Conservation (phyloP, 2,113 vertebrate genomes). For the Argyrosomus japonicus region DNA sequence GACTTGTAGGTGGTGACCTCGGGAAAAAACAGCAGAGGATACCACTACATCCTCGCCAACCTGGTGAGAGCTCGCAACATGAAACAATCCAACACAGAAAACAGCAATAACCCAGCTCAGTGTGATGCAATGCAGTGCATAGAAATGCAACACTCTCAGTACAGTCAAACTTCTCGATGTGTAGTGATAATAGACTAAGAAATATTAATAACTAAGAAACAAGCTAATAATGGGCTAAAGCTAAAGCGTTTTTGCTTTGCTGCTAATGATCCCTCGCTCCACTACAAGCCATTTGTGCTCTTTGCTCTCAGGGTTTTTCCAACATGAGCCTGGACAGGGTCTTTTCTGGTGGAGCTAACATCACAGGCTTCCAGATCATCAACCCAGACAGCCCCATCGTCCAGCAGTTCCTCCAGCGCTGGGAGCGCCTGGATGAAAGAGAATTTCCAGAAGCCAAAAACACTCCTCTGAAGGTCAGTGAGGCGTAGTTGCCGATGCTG, state of each 20-base stretch:
- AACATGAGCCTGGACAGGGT: slow-evolving; percentile 95
- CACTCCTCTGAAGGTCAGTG: slow-evolving; percentile 94
- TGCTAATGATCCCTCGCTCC: slow-evolving; percentile 32
- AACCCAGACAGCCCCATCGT: slow-evolving; percentile 95
- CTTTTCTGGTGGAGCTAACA: slow-evolving; percentile 94
- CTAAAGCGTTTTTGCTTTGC: not conserved
- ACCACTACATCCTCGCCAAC: slow-evolving; percentile 98
- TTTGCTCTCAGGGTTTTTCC: slow-evolving; percentile 91
- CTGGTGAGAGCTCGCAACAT: slow-evolving; percentile 88
- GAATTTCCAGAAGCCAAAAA: slow-evolving; percentile 98
- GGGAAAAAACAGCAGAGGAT: slow-evolving; percentile 95
- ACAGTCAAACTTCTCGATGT: slow-evolving; percentile 8
- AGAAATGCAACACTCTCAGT: slow-evolving; percentile 28
- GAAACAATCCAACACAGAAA: slow-evolving; percentile 45
- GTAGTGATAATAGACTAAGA: slow-evolving; percentile 2
- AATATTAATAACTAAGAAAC: slow-evolving; percentile 8
- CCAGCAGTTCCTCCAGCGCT: slow-evolving; percentile 98
- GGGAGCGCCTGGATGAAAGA: slow-evolving; percentile 97
- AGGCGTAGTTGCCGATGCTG: slow-evolving; percentile 75
- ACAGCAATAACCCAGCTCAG: not conserved
- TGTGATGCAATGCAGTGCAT: slow-evolving; percentile 53
- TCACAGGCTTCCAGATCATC: slow-evolving; percentile 98
- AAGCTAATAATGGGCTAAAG: not conserved
- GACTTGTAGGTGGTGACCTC: slow-evolving; percentile 91
- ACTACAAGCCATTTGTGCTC: slow-evolving; percentile 34